These are phyloP conservation scores for Bradypodion pumilum DNA, from an alignment of 2,797 vertebrate genomes.

Conservation along the genomic window DNA sequence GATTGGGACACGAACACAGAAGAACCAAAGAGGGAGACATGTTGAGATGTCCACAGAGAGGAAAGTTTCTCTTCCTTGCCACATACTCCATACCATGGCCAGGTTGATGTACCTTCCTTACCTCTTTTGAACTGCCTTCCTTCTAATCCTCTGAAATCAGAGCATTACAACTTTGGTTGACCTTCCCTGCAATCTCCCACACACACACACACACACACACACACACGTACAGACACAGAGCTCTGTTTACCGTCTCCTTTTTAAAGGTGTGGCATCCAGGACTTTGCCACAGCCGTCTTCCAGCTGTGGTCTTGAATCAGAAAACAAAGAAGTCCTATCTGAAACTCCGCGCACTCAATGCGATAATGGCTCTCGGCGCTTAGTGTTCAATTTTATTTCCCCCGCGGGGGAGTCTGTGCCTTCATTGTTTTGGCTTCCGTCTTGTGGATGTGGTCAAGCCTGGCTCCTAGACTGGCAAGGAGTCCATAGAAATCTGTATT, in stretches of 20 bases:
- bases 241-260: not conserved
- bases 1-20: too few species aligned
- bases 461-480: not conserved
- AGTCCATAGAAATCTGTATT: not conserved
- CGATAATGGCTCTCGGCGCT: not conserved
- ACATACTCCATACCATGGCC: too few species aligned
- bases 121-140: too few species aligned
- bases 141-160: too few species aligned
- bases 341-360: not conserved
- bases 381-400: not conserved
- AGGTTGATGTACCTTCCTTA: too few species aligned
- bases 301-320: not conserved
- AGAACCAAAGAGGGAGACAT: too few species aligned
- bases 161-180: not conserved
- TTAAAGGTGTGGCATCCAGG: not conserved
- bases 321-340: not conserved
- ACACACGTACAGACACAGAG: too few species aligned
- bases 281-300: not conserved
- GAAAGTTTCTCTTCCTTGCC: too few species aligned
- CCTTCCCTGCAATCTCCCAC: not conserved
- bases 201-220: too few species aligned
- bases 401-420: not conserved
- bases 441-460: not conserved
- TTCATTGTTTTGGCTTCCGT: not conserved
- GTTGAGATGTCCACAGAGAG: too few species aligned